phyloP scores from a whole-genome alignment of 2,113 vertebrate species.

The Percina caprodes region DNA sequence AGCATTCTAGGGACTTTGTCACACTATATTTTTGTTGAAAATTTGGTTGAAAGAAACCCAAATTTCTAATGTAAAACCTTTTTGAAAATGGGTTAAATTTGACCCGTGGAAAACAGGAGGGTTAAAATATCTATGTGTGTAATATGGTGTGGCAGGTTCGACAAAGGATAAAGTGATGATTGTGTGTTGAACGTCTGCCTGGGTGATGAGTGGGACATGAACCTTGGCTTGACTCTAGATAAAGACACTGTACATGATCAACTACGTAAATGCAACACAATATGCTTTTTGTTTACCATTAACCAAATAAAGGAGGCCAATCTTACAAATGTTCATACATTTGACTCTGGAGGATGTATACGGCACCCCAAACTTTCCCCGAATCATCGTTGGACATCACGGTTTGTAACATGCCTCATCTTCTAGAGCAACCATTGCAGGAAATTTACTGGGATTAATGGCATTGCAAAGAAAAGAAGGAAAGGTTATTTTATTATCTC shows the following conservation, averaged over 20 bases:
- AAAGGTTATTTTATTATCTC: not conserved
- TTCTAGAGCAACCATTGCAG: constrained; percentile 6
- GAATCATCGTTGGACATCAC: not conserved
- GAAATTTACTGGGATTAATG: constrained; percentile 15
- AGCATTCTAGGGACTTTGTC: too few species aligned
- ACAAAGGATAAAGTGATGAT: not conserved
- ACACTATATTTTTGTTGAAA: too few species aligned
- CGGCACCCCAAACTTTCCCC: not conserved
- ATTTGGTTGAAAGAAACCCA: too few species aligned
- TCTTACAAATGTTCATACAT: not conserved
- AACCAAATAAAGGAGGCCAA: not conserved
- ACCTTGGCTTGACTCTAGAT: not conserved
- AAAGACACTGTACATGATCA: not conserved
- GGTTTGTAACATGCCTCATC: not conserved
- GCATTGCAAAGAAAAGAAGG: not conserved
- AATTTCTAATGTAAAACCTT: too few species aligned
- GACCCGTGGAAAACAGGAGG: too few species aligned
- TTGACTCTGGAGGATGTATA: not conserved
- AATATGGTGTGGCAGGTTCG: too few species aligned
- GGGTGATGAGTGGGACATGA: not conserved
- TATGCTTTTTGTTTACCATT: too few species aligned
- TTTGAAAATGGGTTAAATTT: too few species aligned
- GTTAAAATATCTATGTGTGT: too few species aligned
- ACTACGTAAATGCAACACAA: not conserved
- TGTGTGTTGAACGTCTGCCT: not conserved